Conservation (phyloP, 2,797 vertebrate species). For the Galagoides demidoff region DNA sequence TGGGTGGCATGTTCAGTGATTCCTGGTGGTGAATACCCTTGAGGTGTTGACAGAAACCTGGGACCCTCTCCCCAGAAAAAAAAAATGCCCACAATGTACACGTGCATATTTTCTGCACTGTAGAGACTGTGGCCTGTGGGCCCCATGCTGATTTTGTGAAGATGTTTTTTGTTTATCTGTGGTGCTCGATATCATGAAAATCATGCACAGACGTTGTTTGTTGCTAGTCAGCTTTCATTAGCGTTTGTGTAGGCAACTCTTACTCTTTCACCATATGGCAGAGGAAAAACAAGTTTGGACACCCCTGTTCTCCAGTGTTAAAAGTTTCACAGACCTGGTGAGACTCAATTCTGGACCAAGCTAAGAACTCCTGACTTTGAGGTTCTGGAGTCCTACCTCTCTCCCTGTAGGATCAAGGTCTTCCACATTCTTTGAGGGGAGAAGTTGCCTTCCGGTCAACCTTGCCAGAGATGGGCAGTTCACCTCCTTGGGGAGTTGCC, state of each 20-base stretch:
- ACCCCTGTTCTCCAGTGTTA: neutral
- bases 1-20: neutral
- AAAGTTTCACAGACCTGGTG: neutral
- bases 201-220: too few relatives aligned
- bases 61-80: neutral
- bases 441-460: neutral
- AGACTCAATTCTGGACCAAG: neutral
- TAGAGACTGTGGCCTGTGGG: too few relatives aligned
- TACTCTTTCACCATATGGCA: too few relatives aligned
- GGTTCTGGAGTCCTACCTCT: fast-evolving
- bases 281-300: too few relatives aligned
- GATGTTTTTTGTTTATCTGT: too few relatives aligned
- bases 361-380: neutral
- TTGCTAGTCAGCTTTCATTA: too few relatives aligned
- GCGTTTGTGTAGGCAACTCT: too few relatives aligned
- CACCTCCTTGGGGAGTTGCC: too few relatives aligned
- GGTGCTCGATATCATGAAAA: too few relatives aligned
- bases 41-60: neutral
- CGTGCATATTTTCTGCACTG: too few relatives aligned
- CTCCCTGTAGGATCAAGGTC: too few relatives aligned
- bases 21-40: neutral
- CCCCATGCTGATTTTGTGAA: too few relatives aligned
- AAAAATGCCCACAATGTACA: neutral
- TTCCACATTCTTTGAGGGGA: neutral
- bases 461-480: neutral